Conservation (phyloP, 2,113 vertebrate species). For the Noturus placidus region DNA sequence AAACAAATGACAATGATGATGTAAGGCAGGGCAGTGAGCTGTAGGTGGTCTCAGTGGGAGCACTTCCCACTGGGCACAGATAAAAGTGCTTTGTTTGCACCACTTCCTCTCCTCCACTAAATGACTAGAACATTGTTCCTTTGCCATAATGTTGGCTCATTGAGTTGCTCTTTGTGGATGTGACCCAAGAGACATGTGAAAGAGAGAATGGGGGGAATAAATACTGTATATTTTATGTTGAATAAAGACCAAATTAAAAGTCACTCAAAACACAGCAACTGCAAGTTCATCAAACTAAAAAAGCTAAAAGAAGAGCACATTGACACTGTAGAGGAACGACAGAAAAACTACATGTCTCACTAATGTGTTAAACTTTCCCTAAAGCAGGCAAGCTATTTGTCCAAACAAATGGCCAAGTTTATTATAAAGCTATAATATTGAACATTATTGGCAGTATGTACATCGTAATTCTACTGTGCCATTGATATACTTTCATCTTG, state of each 20-base stretch:
- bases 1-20: conserved; percentile 45
- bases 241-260: neutral
- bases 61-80: conserved; percentile 46
- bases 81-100: conserved; percentile 55
- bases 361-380: neutral
- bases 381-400: neutral
- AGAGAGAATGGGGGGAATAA: conserved; percentile 8
- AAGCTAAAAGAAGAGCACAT: neutral
- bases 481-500: neutral
- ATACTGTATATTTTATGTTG: conserved; percentile 16
- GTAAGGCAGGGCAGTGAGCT: conserved; percentile 37
- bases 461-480: neutral
- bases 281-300: neutral
- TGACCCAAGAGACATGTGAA: conserved; percentile 38
- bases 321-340: no score
- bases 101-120: conserved; percentile 46
- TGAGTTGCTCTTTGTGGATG: conserved; percentile 44
- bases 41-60: conserved; percentile 42
- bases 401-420: neutral
- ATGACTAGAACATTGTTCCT: conserved; percentile 55
- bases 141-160: conserved; percentile 49
- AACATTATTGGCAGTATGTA: neutral
- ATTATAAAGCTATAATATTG: neutral
- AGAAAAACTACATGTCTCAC: neutral
- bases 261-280: neutral